Percentiles rank a stretch among this genome's conserved stretches.
phyloP scores from a whole-genome alignment of 2,888 invertebrate species.

The Morpho achilles region DNA sequence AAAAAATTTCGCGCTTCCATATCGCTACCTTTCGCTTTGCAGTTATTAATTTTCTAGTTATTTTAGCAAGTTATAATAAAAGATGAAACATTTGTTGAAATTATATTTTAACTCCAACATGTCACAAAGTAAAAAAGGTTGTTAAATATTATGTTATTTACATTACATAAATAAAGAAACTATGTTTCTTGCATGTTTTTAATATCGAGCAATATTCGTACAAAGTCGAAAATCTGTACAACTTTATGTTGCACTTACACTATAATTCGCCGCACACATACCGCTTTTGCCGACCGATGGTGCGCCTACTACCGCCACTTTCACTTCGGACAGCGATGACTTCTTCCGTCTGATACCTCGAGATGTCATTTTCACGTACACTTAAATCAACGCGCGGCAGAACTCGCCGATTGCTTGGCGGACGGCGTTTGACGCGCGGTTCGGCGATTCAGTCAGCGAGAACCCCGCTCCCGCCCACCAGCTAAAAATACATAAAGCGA shows the following conservation, averaged over 20 bases:
- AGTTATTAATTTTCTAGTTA: too few relatives aligned
- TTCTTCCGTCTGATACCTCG: slow-evolving; percentile 93
- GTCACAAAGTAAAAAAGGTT: too few relatives aligned
- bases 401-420: slow-evolving; percentile 43
- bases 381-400: slow-evolving; percentile 35
- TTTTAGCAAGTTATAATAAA: too few relatives aligned
- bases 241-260: slow-evolving; percentile 11
- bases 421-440: slow-evolving; percentile 37
- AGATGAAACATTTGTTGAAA: too few relatives aligned
- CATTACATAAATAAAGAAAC: too few relatives aligned
- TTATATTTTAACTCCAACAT: too few relatives aligned
- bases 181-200: too few relatives aligned
- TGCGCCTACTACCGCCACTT: slow-evolving; percentile 93
- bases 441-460: slow-evolving; percentile 43
- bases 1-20: too few relatives aligned
- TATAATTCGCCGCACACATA: slow-evolving; percentile 63
- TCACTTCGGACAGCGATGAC: slow-evolving; percentile 92
- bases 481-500: slow-evolving; percentile 72
- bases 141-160: too few relatives aligned
- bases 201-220: too few relatives aligned
- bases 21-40: too few relatives aligned
- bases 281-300: slow-evolving; percentile 96
- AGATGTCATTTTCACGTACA: slow-evolving; percentile 81
- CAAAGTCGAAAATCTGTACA: not conserved
- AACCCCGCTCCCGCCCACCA: slow-evolving; percentile 52